A percentile compares a stretch with the other conserved stretches of the same genome.
phyloP scores from a whole-genome alignment of 2,888 invertebrate genomes.

The Pterobdella sp. region DNA sequence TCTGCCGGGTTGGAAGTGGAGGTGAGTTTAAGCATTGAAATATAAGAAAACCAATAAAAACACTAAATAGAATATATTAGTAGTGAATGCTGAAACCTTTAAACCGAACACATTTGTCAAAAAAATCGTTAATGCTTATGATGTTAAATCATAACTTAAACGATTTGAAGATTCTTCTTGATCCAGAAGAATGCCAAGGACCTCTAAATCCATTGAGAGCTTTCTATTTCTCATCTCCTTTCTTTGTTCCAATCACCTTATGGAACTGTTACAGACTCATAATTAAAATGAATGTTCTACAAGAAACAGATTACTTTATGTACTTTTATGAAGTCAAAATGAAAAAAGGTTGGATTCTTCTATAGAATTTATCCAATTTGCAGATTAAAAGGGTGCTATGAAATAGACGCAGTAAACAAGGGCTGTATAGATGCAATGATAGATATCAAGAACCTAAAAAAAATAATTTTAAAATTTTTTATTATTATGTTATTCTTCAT shows the following conservation, averaged over 20 bases:
- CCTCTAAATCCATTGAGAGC: neutral
- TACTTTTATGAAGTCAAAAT: conserved; percentile 6
- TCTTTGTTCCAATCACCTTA: neutral
- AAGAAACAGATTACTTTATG: neutral
- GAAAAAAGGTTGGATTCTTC: neutral
- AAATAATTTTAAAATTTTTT: too few relatives aligned
- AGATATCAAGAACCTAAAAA: too few relatives aligned
- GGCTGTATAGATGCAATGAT: too few relatives aligned
- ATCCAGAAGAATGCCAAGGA: neutral
- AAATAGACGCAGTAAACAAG: too few relatives aligned
- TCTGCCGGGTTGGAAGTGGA: neutral
- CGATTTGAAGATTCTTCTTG: neutral
- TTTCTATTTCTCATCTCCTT: neutral
- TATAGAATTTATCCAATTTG: too few relatives aligned
- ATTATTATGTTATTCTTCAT: too few relatives aligned
- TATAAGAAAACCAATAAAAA: neutral
- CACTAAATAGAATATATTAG: neutral
- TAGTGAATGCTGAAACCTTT: too few relatives aligned
- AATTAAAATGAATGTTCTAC: neutral
- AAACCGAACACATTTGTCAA: too few relatives aligned
- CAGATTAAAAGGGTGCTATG: too few relatives aligned
- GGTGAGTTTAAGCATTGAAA: neutral
- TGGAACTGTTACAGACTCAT: neutral
- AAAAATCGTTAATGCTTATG: too few relatives aligned
- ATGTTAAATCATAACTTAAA: neutral